A percentile compares a stretch with the other conserved stretches of the same genome.
Evolutionary conservation across 2,113 vertebrate genomes (phyloP).

Genomic region (Gobiocypris rarus): DNA sequence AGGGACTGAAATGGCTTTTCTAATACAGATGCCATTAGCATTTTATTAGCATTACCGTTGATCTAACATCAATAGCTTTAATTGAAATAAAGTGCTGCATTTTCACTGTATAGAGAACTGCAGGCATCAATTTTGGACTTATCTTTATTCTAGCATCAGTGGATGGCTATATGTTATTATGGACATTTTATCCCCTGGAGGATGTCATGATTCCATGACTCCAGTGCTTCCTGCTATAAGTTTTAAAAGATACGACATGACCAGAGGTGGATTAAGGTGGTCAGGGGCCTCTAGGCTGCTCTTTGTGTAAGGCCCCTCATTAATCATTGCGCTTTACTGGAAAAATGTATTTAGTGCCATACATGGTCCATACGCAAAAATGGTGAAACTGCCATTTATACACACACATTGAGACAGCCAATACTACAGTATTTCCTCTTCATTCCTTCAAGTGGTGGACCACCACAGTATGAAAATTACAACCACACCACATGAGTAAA

Average conservation of each 20-base stretch:
- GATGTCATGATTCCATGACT: conserved; percentile 6
- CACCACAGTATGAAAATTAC: too few relatives aligned
- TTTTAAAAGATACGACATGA: background rate
- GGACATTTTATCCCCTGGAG: background rate
- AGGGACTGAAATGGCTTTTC: conserved; percentile 36
- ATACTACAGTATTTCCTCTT: too few relatives aligned
- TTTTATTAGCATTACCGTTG: conserved; percentile 49
- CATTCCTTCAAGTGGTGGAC: too few relatives aligned
- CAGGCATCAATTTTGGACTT: conserved; percentile 21
- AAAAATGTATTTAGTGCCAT: too few relatives aligned
- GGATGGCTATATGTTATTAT: conserved; percentile 23
- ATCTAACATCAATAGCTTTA: conserved; percentile 51
- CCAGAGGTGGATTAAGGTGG: too few relatives aligned
- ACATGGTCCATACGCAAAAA: too few relatives aligned
- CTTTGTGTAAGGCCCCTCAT: too few relatives aligned
- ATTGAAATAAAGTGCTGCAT: conserved; percentile 49
- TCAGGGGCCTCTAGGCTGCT: too few relatives aligned
- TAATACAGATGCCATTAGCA: conserved; percentile 31
- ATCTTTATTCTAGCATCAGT: conserved; percentile 32
- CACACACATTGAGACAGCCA: too few relatives aligned
- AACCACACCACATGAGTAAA: too few relatives aligned
- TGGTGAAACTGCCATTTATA: too few relatives aligned
- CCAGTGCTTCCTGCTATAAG: background rate
- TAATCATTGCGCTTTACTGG: too few relatives aligned
- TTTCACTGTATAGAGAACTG: conserved; percentile 12